Conservation (phyloP, 2,888 invertebrate species). For the Ophion ventricosus region DNA sequence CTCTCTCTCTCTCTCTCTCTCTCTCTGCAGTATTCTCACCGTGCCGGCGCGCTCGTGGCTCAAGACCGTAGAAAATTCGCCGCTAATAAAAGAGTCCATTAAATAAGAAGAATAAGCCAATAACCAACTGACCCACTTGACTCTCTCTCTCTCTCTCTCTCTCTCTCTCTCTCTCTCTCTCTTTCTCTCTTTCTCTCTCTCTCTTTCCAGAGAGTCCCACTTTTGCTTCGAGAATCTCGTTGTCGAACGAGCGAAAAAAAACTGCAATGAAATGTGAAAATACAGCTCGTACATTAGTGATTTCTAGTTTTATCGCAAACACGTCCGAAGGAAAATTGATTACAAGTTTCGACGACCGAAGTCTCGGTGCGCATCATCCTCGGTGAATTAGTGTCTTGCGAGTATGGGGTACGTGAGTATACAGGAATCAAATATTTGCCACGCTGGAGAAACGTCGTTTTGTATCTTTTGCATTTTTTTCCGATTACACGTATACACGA, state of each 20-base stretch:
- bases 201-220: slow-evolving; percentile 54
- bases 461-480: slow-evolving; percentile 6
- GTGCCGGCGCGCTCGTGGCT: no score
- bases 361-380: background rate
- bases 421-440: slow-evolving; percentile 41
- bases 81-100: slow-evolving; percentile 18
- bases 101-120: slow-evolving; percentile 59
- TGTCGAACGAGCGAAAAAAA: background rate
- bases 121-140: slow-evolving; percentile 65
- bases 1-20: background rate
- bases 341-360: slow-evolving; percentile 23
- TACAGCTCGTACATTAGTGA: slow-evolving; percentile 47
- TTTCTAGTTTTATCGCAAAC: slow-evolving; percentile 46
- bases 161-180: slow-evolving; percentile 19
- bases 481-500: background rate
- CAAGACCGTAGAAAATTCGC: background rate
- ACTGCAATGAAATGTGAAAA: slow-evolving; percentile 38
- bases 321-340: slow-evolving; percentile 57
- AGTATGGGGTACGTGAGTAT: background rate
- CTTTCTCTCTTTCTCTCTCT: slow-evolving; percentile 1
- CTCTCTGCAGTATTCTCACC: no score
- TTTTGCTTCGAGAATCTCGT: slow-evolving; percentile 39
- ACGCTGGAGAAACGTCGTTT: slow-evolving; percentile 18
- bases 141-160: slow-evolving; percentile 30
- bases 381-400: slow-evolving; percentile 30